phyloP scores from a whole-genome alignment of 1,140 invertebrate species.

The Caerostris extrusa region DNA sequence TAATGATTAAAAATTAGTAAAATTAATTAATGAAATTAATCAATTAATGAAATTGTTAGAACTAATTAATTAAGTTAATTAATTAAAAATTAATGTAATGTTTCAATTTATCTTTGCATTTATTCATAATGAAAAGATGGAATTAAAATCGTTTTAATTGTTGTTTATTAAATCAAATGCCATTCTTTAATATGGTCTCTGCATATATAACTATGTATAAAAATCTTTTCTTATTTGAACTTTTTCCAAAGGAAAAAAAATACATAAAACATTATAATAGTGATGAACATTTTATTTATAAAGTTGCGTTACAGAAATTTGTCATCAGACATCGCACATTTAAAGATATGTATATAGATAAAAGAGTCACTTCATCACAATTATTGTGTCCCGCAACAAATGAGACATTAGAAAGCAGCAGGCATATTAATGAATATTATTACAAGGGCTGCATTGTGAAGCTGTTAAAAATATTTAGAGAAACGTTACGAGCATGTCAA shows the following conservation, averaged over 20 bases:
- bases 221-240: not conserved
- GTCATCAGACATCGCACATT: conserved; percentile 72
- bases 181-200: no score
- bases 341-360: conserved; percentile 77
- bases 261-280: conserved; percentile 37
- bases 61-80: no score
- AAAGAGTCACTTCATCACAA: conserved; percentile 76
- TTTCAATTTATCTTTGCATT: no score
- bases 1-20: no score
- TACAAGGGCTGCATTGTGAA: conserved; percentile 74
- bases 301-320: conserved; percentile 75
- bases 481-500: no score
- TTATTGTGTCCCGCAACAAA: conserved; percentile 74
- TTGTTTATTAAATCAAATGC: no score
- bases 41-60: no score
- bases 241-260: not conserved
- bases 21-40: no score
- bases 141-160: no score
- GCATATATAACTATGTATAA: no score
- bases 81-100: no score
- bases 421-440: conserved; percentile 75
- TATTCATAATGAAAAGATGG: no score
- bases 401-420: conserved; percentile 73
- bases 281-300: conserved; percentile 77
- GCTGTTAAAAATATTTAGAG: conserved; percentile 17